Base-by-base conservation (phyloP, 2,888 invertebrate genomes). In the Acanthosepion esculentum region DNA sequence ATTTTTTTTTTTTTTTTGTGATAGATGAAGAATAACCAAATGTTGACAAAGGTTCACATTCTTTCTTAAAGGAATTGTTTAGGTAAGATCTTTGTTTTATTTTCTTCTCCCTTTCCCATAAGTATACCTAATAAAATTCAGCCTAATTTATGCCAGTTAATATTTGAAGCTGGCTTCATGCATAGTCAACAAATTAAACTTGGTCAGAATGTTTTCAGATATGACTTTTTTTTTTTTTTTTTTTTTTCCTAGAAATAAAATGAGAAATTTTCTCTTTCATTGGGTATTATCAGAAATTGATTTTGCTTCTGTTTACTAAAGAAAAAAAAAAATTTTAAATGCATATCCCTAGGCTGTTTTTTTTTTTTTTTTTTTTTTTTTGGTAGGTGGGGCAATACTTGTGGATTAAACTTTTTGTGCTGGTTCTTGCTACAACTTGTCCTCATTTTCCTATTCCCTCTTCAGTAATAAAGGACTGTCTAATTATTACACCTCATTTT, bases 21-120 rank as follows among this genome's bases (percentile, higher is more conserved):
- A 50, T 93, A 93, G 53, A 29, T 50, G 50, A 53, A 93, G 33
- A 93, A 93, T 53, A 93, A 93, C 53, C 29, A 93, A 93, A 53
- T 93, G 93, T 93, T 93, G 93, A 53, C 50, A 53, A 93, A 92
- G 92, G 92, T 92, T 92, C 92, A 92, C 50, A 29, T 93, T 93
- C 53, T 78, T n/a, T 93, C 53, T 53, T 93, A 50, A 93, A 93
- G 53, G 93, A 93, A 53, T 93, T 50, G n/a, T n/a, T 50, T 93
- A 53, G 53, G 93, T 93, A 53, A 93, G 93, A 50, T 93, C 8
- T 53, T 53, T 48, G 33, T 91, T 29, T 64, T 64, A 64, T 64
- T 78, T 33, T 78, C n/a, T 10, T 12, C n/a, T 18, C 12, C 78
- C 78, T 12, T 78, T 78, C n/a, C 78, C 78, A 78, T 78, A 78